phyloP scores from a whole-genome alignment of 1,140 invertebrate species.

The Parasteatoda tepidariorum region DNA sequence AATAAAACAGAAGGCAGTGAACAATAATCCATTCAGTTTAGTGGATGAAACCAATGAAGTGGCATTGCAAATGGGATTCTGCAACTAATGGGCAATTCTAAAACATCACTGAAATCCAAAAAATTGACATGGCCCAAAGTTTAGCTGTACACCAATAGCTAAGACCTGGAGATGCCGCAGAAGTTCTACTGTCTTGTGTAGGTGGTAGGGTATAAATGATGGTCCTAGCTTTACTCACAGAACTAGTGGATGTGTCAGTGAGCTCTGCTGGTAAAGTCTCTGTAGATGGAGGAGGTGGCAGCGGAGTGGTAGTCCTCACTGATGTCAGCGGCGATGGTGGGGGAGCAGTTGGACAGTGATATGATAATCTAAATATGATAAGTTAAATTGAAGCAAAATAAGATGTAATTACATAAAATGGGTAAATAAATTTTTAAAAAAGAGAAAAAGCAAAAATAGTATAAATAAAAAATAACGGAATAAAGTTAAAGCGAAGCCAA shows the following conservation, averaged over 20 bases:
- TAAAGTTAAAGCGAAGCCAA: no score
- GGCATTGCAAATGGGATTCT: no score
- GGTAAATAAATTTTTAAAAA: neutral
- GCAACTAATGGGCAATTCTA: no score
- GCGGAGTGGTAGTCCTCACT: constrained; percentile 22
- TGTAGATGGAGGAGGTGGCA: constrained; percentile 5
- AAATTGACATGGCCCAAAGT: no score
- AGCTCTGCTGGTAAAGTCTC: neutral
- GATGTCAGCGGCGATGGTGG: constrained; percentile 37
- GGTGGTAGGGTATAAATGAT: constrained; percentile 52
- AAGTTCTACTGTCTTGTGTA: constrained; percentile 39
- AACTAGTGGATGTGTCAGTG: neutral
- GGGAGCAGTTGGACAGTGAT: constrained; percentile 50
- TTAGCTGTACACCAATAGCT: neutral
- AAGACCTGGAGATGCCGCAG: neutral
- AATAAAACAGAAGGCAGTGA: no score
- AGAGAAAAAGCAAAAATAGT: neutral
- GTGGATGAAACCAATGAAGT: no score
- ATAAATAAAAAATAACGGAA: neutral
- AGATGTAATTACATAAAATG: neutral
- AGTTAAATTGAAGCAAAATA: no score
- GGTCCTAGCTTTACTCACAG: constrained; percentile 15
- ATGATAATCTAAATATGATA: constrained; percentile 32
- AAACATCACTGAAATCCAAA: no score
- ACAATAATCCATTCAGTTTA: no score